Evolutionary conservation across 2,113 vertebrate species (phyloP).

Genomic region (Gobius niger): DNA sequence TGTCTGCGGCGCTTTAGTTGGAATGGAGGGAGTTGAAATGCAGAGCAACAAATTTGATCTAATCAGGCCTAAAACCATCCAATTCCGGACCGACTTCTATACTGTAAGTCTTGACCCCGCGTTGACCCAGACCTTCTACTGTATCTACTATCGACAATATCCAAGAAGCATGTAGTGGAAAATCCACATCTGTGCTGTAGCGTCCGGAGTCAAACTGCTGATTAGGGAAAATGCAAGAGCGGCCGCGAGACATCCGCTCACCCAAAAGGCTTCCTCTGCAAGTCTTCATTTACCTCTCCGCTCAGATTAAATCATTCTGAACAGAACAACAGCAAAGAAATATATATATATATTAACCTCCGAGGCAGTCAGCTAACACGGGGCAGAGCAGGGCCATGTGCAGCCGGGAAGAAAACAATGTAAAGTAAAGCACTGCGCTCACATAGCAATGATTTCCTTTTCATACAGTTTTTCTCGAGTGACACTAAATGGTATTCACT

Average conservation of each 20-base stretch:
- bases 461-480: too few relatives aligned
- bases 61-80: constrained; percentile 3
- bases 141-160: constrained; percentile 23
- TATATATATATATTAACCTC: too few relatives aligned
- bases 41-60: too few relatives aligned
- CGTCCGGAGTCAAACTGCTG: constrained; percentile 42
- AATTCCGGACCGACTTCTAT: not conserved
- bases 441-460: too few relatives aligned
- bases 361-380: constrained; percentile 8
- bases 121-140: constrained; percentile 35
- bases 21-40: too few relatives aligned
- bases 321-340: constrained; percentile 10
- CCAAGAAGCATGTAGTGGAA: constrained; percentile 44
- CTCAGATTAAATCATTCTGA: constrained; percentile 46
- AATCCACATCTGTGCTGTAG: constrained; percentile 32
- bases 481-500: too few relatives aligned
- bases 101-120: constrained; percentile 5
- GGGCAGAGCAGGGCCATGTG: constrained; percentile 17
- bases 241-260: constrained; percentile 30
- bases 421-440: not conserved
- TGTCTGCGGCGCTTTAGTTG: too few relatives aligned
- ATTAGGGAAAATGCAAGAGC: constrained; percentile 31
- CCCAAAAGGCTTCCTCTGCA: constrained; percentile 44
- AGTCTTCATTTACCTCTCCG: constrained; percentile 41
- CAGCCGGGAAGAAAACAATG: constrained; percentile 1